phyloP scores from a whole-genome alignment of 2,113 vertebrate species.

The Corythaeola cristata region DNA sequence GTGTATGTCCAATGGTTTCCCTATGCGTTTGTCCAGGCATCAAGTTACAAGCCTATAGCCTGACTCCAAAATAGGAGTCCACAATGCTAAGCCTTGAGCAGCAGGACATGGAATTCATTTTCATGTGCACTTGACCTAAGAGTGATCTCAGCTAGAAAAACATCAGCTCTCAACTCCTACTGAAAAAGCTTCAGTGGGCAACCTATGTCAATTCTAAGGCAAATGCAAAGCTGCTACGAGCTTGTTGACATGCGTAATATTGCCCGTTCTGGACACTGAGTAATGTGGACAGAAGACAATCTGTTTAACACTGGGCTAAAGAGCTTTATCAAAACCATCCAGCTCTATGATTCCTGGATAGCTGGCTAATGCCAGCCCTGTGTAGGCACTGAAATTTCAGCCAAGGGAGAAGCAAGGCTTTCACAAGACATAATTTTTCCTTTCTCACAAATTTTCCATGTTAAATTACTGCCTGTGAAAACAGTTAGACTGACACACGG shows the following conservation, averaged over 20 bases:
- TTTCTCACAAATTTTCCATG: not conserved
- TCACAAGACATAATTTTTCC: not conserved
- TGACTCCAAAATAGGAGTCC: not conserved
- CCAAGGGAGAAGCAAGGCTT: not conserved
- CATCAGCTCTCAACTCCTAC: not conserved
- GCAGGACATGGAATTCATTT: not conserved
- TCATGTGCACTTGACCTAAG: not conserved
- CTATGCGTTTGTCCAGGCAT: not conserved
- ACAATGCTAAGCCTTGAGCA: not conserved
- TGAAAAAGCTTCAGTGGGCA: not conserved
- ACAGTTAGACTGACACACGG: not conserved
- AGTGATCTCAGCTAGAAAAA: not conserved
- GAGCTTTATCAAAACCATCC: not conserved
- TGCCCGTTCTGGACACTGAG: not conserved
- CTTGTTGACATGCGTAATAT: not conserved
- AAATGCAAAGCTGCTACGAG: not conserved
- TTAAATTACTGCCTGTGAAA: not conserved
- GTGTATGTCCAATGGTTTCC: not conserved
- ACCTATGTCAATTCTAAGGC: not conserved
- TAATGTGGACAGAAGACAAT: not conserved
- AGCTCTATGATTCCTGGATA: not conserved
- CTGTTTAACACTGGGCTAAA: not conserved
- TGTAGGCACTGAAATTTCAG: not conserved
- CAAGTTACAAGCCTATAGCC: not conserved
- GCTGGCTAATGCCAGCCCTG: not conserved